Percentiles rank a stretch among this genome's conserved stretches.
Conservation (phyloP, 2,797 vertebrate genomes). For the Zenarchopterus dispar region DNA sequence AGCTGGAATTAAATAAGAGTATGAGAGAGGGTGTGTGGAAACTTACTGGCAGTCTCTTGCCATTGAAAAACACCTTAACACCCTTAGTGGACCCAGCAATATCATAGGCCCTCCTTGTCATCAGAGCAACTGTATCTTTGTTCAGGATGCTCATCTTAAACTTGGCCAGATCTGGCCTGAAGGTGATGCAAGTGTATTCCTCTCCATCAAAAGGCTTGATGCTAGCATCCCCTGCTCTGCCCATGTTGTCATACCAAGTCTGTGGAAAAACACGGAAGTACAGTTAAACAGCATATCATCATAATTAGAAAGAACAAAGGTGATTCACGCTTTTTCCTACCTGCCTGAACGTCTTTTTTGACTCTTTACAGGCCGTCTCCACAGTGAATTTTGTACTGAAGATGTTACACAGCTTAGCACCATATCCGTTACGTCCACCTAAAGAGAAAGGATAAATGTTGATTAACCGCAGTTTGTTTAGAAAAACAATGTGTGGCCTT, state of each 20-base stretch:
- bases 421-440: slow-evolving; percentile 98
- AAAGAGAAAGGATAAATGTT: slow-evolving; percentile 18
- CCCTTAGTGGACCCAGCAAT: slow-evolving; percentile 92
- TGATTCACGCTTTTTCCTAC: slow-evolving; percentile 56
- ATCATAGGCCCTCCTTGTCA: slow-evolving; percentile 96
- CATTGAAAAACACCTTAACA: slow-evolving; percentile 93
- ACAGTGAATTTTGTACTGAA: slow-evolving; percentile 98
- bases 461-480: neutral
- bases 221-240: slow-evolving; percentile 81
- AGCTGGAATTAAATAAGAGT: too few species aligned
- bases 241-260: slow-evolving; percentile 97
- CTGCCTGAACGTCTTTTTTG: slow-evolving; percentile 92
- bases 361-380: slow-evolving; percentile 93
- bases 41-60: slow-evolving; percentile 92
- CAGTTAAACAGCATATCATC: neutral
- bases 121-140: slow-evolving; percentile 93
- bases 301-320: neutral
- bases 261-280: slow-evolving; percentile 55
- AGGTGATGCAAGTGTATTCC: slow-evolving; percentile 95
- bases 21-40: neutral
- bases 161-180: slow-evolving; percentile 93
- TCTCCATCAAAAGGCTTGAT: slow-evolving; percentile 89
- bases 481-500: neutral
- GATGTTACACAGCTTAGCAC: slow-evolving; percentile 98
- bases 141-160: slow-evolving; percentile 95